Conservation (phyloP, 1,140 invertebrate genomes). For the Pogonus chalceus region DNA sequence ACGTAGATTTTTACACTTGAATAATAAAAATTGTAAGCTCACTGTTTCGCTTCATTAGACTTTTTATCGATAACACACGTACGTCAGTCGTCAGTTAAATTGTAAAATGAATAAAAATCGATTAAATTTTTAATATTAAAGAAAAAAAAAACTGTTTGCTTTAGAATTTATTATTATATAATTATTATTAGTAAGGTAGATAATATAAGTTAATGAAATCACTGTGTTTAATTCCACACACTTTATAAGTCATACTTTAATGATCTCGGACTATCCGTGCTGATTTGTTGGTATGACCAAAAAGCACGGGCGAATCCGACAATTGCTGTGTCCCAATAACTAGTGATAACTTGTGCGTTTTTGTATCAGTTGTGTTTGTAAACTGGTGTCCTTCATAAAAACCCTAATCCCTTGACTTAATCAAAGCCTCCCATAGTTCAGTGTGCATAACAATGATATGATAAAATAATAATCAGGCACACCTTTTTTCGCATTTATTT, state of each 20-base stretch:
- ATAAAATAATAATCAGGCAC: too few species aligned
- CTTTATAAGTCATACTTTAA: slow-evolving; percentile 1
- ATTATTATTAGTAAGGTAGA: slow-evolving; percentile 1
- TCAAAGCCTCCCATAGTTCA: too few species aligned
- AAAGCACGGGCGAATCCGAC: background rate
- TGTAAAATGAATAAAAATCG: background rate
- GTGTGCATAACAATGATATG: too few species aligned
- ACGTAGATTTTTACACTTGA: slow-evolving; percentile 1
- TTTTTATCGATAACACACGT: background rate
- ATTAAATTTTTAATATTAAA: too few species aligned
- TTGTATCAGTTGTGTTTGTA: too few species aligned
- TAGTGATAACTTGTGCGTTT: too few species aligned
- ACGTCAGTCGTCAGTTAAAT: background rate
- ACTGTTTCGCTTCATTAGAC: slow-evolving; percentile 1
- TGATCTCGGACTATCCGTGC: background rate
- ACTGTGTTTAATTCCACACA: background rate
- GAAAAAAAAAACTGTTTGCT: background rate
- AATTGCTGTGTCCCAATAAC: slow-evolving; percentile 36
- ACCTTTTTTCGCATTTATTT: too few species aligned
- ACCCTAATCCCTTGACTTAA: too few species aligned
- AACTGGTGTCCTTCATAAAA: too few species aligned
- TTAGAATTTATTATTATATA: slow-evolving; percentile 1
- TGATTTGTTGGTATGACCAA: too few species aligned
- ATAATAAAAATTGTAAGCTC: slow-evolving; percentile 1
- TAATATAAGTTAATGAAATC: slow-evolving; percentile 3